These are phyloP conservation scores for Hypocryptadius cinnamomeus DNA, from an alignment of 2,113 vertebrate genomes.

Conservation along the genomic window DNA sequence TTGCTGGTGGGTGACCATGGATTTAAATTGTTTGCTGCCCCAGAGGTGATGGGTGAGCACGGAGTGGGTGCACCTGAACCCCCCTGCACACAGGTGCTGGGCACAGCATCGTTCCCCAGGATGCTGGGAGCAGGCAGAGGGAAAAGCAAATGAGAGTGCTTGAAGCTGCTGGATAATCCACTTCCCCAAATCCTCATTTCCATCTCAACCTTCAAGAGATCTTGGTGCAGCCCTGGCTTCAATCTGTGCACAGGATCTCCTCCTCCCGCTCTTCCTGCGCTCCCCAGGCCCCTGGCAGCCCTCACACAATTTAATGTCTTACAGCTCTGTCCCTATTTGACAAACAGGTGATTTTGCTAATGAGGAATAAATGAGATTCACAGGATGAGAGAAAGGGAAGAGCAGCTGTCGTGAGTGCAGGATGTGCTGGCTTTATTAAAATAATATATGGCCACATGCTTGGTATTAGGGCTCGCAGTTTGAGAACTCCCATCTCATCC, in stretches of 20 bases:
- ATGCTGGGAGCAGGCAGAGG: background rate
- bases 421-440: constrained; percentile 73
- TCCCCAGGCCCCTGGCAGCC: constrained; percentile 27
- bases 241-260: background rate
- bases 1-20: background rate
- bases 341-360: constrained; percentile 81
- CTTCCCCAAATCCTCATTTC: background rate
- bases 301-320: constrained; percentile 63
- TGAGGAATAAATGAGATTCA: constrained; percentile 76
- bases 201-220: constrained; percentile 25
- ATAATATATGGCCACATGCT: constrained; percentile 72
- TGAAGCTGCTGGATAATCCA: background rate
- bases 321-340: constrained; percentile 72
- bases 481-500: constrained; percentile 44
- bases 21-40: background rate
- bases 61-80: background rate
- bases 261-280: background rate
- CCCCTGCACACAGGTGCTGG: background rate
- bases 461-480: constrained; percentile 40
- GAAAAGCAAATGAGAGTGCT: background rate
- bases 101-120: background rate
- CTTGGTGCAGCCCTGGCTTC: background rate
- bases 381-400: constrained; percentile 63
- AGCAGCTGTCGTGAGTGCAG: constrained; percentile 72
- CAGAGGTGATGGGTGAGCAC: background rate